Evolutionary conservation across 2,797 vertebrate species (phyloP), one percentile per base, ranked within the genome.

Genomic region (Calcarius lapponicus): DNA sequence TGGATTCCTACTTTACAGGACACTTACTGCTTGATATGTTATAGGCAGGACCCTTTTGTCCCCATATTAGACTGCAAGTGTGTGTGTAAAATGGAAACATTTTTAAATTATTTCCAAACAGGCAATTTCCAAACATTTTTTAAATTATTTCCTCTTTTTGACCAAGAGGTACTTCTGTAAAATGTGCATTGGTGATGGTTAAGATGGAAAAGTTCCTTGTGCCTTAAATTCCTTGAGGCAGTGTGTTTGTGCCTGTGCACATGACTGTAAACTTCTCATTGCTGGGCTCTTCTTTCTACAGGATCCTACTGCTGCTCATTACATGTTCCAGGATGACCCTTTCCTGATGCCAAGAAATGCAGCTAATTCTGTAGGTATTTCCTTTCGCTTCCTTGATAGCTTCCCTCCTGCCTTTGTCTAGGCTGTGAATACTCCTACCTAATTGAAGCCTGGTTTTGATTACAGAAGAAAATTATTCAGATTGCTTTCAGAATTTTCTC

Each of bases 251-350:
- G 7, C 18, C 4, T 54, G 13, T 65, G 25, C 43, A 11, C 7
- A 0, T 47, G 50, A 19, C 38, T 26, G 0, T 25, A 20, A 45
- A 31, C 2, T 1, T 93, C 65, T 81, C 69, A 61, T 0, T 34
- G 34, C 40, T 94, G 29, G 71, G 3, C 90, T 96, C 12, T 95
- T 34, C 51, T 79, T 83, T 38, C 74, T 88, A 10, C 94, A 99
- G 99, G 99, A 99, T 88, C 97, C 98, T 29, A 99, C 99, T 92
- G 98, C 98, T 40, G 96, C 95, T 75, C 96, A 98, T 66, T 99
- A 99, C 34, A 95, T 96, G 53, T 99, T 99, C 97, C 99, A 99
- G 54, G 99, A 99, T 97, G 99, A 99, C 81, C 97, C 99, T 26
- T 99, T 96, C 87, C 98, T 99, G 75, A 95, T 97, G 25, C 99